phyloP scores from a whole-genome alignment of 2,888 invertebrate genomes.

The Exephanes ischioxanthus region DNA sequence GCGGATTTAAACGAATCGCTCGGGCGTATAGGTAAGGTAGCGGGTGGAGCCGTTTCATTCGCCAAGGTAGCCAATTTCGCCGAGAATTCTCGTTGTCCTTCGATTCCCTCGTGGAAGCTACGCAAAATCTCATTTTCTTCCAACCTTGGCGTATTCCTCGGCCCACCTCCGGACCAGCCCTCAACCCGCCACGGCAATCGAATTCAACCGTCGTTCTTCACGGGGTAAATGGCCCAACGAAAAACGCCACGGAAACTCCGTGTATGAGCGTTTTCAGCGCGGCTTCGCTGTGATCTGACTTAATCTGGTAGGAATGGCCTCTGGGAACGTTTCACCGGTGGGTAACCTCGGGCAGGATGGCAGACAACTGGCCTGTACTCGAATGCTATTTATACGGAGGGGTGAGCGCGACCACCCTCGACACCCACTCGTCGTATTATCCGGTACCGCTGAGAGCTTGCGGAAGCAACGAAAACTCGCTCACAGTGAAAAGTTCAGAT shows the following conservation, averaged over 20 bases:
- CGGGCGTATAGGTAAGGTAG: neutral
- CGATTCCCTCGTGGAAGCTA: constrained; percentile 4
- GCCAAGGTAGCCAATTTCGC: constrained; percentile 7
- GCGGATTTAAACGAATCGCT: neutral
- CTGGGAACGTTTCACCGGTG: constrained; percentile 8
- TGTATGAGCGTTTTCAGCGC: constrained; percentile 23
- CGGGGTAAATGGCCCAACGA: constrained; percentile 18
- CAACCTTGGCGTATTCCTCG: neutral
- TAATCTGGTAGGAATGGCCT: constrained; percentile 18
- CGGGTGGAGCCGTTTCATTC: neutral
- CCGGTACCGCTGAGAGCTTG: neutral
- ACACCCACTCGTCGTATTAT: constrained; percentile 2
- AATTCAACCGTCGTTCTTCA: constrained; percentile 24
- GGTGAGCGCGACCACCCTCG: neutral
- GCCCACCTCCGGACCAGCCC: neutral
- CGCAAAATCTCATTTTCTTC: constrained; percentile 35
- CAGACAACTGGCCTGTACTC: constrained; percentile 14
- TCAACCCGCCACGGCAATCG: constrained; percentile 18
- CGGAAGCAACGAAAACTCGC: constrained; percentile 25
- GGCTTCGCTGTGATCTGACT: constrained; percentile 13
- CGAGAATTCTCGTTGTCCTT: constrained; percentile 14
- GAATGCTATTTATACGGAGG: constrained; percentile 23
- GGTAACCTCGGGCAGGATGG: neutral
- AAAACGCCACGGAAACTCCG: constrained; percentile 16
- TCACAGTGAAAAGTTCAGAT: constrained; percentile 15